Evolutionary conservation across 1,140 invertebrate genomes (phyloP), one percentile per base, ranked within the genome.

Genomic region (Drosophila pachea): DNA sequence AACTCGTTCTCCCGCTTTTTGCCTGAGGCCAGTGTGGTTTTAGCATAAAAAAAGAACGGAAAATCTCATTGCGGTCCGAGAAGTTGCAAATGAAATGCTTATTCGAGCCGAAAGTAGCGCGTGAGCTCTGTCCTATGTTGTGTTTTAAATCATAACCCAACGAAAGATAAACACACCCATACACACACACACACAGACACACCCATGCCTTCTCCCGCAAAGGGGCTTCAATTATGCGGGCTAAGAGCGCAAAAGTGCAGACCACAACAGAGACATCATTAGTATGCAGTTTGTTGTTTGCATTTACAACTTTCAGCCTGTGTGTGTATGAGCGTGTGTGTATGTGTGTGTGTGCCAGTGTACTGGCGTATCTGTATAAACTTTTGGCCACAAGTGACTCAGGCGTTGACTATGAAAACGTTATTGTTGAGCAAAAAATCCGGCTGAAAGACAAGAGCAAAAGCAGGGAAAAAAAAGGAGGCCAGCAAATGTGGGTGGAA

Each of bases 181-280:
- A 45, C 6, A 36, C 14, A 48, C 11, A 35, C 43, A 45, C 16
- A 16, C n/a, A 68, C 8, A 55, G 7, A 40, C 35, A 31, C 14
- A 33, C n/a, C 32, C 7, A 36, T 7, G 42, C 8, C 3, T 4
- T 29, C 22, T 22, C 9, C 43, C 8, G 22, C 22, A 22, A 22
- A 22, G 22, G 22, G n/a, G 62, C 64, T 36, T 55, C 64, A 71
- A 60, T 71, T 71, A 61, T 61, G 68, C 43, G 55, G 63, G 63
- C 35, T 33, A 47, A 60, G 22, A 67, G 63, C 43, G 35, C 63
- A 71, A 55, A 54, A 71, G 31, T 71, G 68, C 55, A 67, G 56
- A 71, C 64, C 68, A 67, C 68, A 71, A 71, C 49, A 67, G 63
- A 61, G 56, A 71, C 64, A 67, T 71, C 68, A 71, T 71, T 71